Evolutionary conservation across 2,888 invertebrate species (phyloP), one percentile per base, ranked within the genome.

Genomic region (Isotomurus palustris): DNA sequence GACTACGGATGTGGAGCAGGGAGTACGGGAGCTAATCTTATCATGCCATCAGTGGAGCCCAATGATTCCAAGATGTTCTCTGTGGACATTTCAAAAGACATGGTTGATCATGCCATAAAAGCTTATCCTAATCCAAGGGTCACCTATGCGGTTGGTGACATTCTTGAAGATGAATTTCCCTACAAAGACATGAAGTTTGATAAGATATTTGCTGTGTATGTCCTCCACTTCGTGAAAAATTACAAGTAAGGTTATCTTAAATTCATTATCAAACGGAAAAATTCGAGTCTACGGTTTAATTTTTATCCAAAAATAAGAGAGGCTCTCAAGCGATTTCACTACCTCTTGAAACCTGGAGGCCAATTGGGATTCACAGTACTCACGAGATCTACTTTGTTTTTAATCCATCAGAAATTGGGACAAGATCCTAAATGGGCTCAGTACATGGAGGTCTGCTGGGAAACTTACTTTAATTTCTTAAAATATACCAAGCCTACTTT

Each of bases 1-100:
- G 67, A 68, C 36, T 66, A 64, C 41, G 67, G 67, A 1, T 65
- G 67, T 49, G 67, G 66, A 5, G 66, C 63, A n/a, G 67, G 67
- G 21, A 57, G 55, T 21, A 58, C 58, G 8, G 63, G 62, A n/a
- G 21, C 21, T 27, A 57, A 56, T 14, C 50, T 53, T 27, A 48
- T 68, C 35, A 25, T 66, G 4, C 67, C 67, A 2, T 29, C 47
- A 17, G 58, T 53, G 2, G 59, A 61, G 27, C 41, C 36, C 12
- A 53, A 47, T 22, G 53, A 60, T 28, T 66, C 65, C 1, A 22
- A 14, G 2, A 27, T 68, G 6, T 47, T 66, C 24, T 58, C 64
- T 10, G 58, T 64, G 3, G 67, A 68, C 41, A 59, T 66, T 40
- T 66, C 65, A 1, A 14, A 41, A 10, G 57, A 64, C 35, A 68